Conservation (phyloP, 2,113 vertebrate species). For the Callopanchax toddi region DNA sequence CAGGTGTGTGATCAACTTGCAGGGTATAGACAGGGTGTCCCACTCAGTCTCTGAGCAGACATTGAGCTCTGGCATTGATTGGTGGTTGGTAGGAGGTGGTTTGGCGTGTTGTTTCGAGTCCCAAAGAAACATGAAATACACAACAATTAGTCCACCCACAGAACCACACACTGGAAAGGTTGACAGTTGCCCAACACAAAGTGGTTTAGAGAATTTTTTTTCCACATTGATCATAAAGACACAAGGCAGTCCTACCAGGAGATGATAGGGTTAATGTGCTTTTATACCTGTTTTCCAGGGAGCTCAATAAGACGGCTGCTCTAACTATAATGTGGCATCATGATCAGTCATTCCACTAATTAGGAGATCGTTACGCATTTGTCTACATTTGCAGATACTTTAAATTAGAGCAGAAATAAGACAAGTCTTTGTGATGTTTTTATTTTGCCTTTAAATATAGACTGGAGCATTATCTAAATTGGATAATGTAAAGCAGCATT, state of each 20-base stretch:
- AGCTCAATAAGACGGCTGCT: neutral
- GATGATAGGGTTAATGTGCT: neutral
- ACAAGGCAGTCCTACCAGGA: neutral
- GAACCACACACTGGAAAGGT: neutral
- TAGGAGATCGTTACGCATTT: neutral
- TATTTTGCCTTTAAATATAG: neutral
- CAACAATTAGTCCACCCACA: neutral
- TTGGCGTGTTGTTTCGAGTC: neutral
- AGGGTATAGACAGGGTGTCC: neutral
- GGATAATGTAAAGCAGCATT: conserved; percentile 24
- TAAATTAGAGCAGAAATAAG: neutral
- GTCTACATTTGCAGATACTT: neutral
- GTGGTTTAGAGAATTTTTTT: neutral
- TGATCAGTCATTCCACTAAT: too few species aligned
- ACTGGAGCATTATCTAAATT: neutral
- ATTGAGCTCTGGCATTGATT: neutral
- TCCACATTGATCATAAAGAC: neutral
- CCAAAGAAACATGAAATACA: conserved; percentile 2
- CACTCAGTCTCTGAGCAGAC: neutral
- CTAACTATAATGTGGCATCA: neutral
- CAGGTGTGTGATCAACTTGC: neutral
- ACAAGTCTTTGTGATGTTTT: neutral
- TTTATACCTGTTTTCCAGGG: neutral
- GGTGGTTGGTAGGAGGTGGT: neutral
- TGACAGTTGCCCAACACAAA: neutral